Percentiles rank a stretch among this genome's conserved stretches.
Evolutionary conservation across 2,888 invertebrate genomes (phyloP).

Genomic region (Cryptus armator): DNA sequence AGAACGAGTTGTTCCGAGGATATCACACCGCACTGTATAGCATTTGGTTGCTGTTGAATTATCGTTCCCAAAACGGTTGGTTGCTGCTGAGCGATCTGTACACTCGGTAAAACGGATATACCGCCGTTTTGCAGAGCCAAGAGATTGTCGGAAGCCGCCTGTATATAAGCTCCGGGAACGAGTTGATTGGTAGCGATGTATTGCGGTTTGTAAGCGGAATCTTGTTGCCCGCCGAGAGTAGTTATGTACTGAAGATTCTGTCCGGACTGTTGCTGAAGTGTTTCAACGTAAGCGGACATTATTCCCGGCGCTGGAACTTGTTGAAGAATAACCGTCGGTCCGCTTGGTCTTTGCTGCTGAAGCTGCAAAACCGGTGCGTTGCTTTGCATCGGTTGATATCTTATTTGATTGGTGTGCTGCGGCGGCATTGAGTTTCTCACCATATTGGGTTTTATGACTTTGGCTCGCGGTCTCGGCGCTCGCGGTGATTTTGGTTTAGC

Average conservation of each 20-base stretch:
- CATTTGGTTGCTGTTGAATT: conserved; percentile 86
- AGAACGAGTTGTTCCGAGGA: conserved; percentile 88
- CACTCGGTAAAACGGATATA: conserved; percentile 82
- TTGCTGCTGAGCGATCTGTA: conserved; percentile 81
- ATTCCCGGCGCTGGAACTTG: conserved; percentile 88
- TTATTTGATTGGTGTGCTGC: conserved; percentile 71
- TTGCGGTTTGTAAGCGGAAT: conserved; percentile 81
- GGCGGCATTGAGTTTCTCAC: conserved; percentile 76
- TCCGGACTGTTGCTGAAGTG: conserved; percentile 89
- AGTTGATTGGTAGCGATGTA: conserved; percentile 81
- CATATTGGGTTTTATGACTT: conserved; percentile 77
- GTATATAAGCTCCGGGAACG: conserved; percentile 83
- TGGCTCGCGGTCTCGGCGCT: conserved; percentile 76
- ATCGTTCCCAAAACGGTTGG: conserved; percentile 83
- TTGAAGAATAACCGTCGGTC: conserved; percentile 90
- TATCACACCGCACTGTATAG: conserved; percentile 86
- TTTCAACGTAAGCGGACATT: conserved; percentile 89
- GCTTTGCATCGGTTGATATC: conserved; percentile 80
- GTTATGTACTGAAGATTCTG: conserved; percentile 93
- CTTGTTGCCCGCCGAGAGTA: conserved; percentile 88
- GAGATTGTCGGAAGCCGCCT: conserved; percentile 81
- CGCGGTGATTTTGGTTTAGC: conserved; percentile 77
- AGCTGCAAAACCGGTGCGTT: conserved; percentile 87
- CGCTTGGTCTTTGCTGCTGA: conserved; percentile 86
- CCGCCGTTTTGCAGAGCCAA: conserved; percentile 82